A percentile compares a stretch with the other conserved stretches of the same genome.
phyloP scores from a whole-genome alignment of 2,888 invertebrate species.

The Germaria angustata region DNA sequence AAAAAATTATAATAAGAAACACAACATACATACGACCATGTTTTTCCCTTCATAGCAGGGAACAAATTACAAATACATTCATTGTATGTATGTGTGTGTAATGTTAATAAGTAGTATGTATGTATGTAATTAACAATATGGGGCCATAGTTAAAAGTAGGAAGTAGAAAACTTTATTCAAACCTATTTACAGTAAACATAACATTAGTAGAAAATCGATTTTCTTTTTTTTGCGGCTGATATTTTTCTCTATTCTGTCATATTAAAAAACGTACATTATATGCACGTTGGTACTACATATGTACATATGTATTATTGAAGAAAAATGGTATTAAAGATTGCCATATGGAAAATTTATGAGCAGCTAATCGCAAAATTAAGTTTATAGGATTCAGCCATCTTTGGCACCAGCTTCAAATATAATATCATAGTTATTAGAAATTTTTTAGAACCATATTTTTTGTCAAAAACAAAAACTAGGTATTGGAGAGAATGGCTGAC shows the following conservation, averaged over 20 bases:
- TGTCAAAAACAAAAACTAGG: too few species aligned
- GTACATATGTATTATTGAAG: too few species aligned
- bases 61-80: not conserved
- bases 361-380: too few species aligned
- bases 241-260: not conserved
- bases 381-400: too few species aligned
- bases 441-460: too few species aligned
- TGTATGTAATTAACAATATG: not conserved
- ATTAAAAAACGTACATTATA: not conserved
- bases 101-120: not conserved
- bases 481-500: too few species aligned
- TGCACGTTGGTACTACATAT: too few species aligned
- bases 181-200: not conserved
- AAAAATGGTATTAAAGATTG: not conserved
- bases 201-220: slow-evolving; percentile 57
- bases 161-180: slow-evolving; percentile 44
- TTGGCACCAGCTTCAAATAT: too few species aligned
- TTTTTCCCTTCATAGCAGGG: not conserved
- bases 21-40: not conserved
- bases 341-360: not conserved
- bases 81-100: too few species aligned
- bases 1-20: not conserved
- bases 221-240: not conserved
- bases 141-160: slow-evolving; percentile 43
- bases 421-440: too few species aligned